These are phyloP conservation scores for Criorhina ranunculi DNA, from an alignment of 2,888 invertebrate genomes.

Conservation along the genomic window DNA sequence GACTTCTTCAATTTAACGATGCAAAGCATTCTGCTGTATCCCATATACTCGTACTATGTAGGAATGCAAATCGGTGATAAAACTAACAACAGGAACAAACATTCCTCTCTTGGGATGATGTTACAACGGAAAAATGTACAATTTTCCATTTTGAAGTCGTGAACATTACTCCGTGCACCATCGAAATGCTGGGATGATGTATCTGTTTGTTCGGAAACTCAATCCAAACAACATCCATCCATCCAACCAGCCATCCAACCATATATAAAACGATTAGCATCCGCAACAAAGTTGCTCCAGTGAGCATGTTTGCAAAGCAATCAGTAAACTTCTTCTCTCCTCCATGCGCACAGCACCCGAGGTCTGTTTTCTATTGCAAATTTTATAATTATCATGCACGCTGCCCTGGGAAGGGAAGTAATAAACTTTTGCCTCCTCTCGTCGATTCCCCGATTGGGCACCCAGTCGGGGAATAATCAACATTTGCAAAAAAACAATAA, in stretches of 20 bases:
- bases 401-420: constrained; percentile 71
- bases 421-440: constrained; percentile 62
- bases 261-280: constrained; percentile 76
- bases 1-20: constrained; percentile 7
- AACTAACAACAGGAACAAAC: constrained; percentile 48
- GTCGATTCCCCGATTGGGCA: neutral
- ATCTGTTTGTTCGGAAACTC: constrained; percentile 74
- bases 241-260: constrained; percentile 53
- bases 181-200: constrained; percentile 55
- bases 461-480: constrained; percentile 56
- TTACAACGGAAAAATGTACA: constrained; percentile 42
- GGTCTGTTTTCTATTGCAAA: constrained; percentile 69
- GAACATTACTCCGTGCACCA: constrained; percentile 38
- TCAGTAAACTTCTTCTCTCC: constrained; percentile 60
- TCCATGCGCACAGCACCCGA: constrained; percentile 38
- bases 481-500: constrained; percentile 56
- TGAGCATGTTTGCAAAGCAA: constrained; percentile 76
- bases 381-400: constrained; percentile 74
- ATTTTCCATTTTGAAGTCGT: constrained; percentile 34
- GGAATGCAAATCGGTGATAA: constrained; percentile 58
- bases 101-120: constrained; percentile 13
- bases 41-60: constrained; percentile 2
- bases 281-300: constrained; percentile 76
- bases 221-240: constrained; percentile 70
- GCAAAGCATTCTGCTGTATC: constrained; percentile 4